Evolutionary conservation across 2,888 invertebrate genomes (phyloP).

Genomic region (Parasteatoda lunata): DNA sequence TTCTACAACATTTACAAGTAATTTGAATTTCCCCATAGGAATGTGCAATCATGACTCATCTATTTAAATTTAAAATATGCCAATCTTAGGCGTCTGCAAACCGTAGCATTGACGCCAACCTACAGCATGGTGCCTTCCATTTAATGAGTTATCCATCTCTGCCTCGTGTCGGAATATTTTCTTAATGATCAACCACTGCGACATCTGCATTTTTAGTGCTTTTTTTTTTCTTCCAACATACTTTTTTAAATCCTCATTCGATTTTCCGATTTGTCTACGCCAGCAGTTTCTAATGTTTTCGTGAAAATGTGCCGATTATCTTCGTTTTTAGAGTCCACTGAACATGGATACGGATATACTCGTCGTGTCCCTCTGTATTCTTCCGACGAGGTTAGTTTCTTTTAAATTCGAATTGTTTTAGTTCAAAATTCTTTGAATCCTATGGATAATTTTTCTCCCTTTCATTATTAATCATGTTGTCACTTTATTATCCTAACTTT

Average conservation of each 20-base stretch:
- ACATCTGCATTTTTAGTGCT: slow-evolving; percentile 40
- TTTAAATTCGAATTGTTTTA: neutral
- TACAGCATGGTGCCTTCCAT: slow-evolving; percentile 32
- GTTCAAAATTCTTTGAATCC: neutral
- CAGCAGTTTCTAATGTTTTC: slow-evolving; percentile 6
- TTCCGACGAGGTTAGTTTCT: slow-evolving; percentile 30
- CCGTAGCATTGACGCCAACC: slow-evolving; percentile 29
- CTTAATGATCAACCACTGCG: slow-evolving; percentile 54
- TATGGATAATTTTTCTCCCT: too few species aligned
- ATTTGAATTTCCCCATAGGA: too few species aligned
- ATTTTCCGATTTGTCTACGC: neutral
- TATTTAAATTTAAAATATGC: too few species aligned
- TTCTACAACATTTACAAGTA: too few species aligned
- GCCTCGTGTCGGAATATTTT: slow-evolving; percentile 32
- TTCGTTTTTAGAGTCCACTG: slow-evolving; percentile 24
- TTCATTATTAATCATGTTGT: too few species aligned
- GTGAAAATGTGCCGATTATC: slow-evolving; percentile 54
- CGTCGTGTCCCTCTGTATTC: slow-evolving; percentile 9
- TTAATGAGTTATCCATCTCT: slow-evolving; percentile 51
- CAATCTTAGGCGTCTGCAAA: slow-evolving; percentile 7
- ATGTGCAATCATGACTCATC: too few species aligned
- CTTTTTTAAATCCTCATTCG: slow-evolving; percentile 24
- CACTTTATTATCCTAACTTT: too few species aligned
- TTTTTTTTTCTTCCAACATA: slow-evolving; percentile 10
- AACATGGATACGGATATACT: slow-evolving; percentile 31